Base-by-base conservation (phyloP, 2,113 vertebrate genomes). In the Ondatra zibethicus region DNA sequence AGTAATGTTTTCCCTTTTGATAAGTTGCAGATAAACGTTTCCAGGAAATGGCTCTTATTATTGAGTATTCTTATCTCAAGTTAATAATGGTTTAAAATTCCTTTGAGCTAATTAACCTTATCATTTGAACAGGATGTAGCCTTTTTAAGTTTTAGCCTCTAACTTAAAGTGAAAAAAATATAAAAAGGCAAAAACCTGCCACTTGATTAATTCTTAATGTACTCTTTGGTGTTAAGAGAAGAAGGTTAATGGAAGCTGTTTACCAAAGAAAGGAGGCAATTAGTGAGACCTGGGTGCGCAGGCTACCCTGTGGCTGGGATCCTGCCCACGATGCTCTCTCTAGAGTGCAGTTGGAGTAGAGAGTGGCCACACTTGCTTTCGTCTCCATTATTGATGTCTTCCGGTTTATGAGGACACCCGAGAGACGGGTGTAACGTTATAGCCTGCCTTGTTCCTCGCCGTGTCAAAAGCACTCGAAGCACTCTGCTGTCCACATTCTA, bases 201-300 rank as follows among this genome's bases (percentile, higher is more conserved):
- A 92, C 91, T 94, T 94, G 23, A n/a, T 95, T 85, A 75, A 93
- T 95, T 95, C 76, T 90, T 94, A 93, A 87, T 33, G 25, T 88
- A 80, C 7, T 45, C 4, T 75, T 87, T 85, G 21, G 39, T 65
- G 75, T 90, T 85, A 88, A 47, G 95, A 93, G 91, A 93, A 77
- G 11, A 72, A 89, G 66, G 16, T 72, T 47, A 72, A 85, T 17
- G 68, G 27, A 66, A 39, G 90, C 23, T 66, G 47, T 70, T 52
- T 42, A 61, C 78, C 29, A 55, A 91, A 88, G 25, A 86, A 47
- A 88, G 91, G 80, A 13, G 25, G n/a, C 5, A 42, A 23, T 85
- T 61, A 75, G 16, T 61, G 31, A 85, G 90, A 63, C 72, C 29
- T 7, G 63, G 55, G 21, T 65, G 72, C 58, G 2, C 78, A 76